phyloP scores from a whole-genome alignment of 1,140 invertebrate species.

The Zaprionus lachaisei region DNA sequence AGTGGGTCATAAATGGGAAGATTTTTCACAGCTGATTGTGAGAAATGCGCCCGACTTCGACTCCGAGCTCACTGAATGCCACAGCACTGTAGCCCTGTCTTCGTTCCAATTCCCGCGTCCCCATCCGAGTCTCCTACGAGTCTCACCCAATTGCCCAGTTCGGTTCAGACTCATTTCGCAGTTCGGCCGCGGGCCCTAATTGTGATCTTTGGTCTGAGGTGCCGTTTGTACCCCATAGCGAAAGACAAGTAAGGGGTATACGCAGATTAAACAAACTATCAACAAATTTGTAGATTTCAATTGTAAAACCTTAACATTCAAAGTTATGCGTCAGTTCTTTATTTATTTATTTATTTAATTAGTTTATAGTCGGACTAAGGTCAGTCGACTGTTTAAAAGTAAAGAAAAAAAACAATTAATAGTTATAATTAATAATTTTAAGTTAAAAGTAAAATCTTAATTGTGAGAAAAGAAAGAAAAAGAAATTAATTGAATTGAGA shows the following conservation, averaged over 20 bases:
- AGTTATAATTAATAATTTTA: too few relatives aligned
- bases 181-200: constrained; percentile 30
- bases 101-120: background rate
- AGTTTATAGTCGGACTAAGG: too few relatives aligned
- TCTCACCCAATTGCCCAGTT: constrained; percentile 19
- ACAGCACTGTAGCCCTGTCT: constrained; percentile 49
- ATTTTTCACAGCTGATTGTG: constrained; percentile 83
- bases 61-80: constrained; percentile 49
- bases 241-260: background rate
- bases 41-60: constrained; percentile 56
- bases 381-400: too few relatives aligned
- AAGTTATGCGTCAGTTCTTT: too few relatives aligned
- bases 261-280: background rate
- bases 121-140: background rate
- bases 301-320: too few relatives aligned
- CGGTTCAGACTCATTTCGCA: constrained; percentile 3
- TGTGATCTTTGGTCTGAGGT: constrained; percentile 27
- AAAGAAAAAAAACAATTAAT: too few relatives aligned
- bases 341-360: too few relatives aligned
- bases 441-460: too few relatives aligned
- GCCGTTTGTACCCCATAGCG: constrained; percentile 13
- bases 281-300: too few relatives aligned
- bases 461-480: too few relatives aligned
- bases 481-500: too few relatives aligned
- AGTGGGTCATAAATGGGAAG: constrained; percentile 80